Evolutionary conservation across 2,888 invertebrate species (phyloP), one percentile per base, ranked within the genome.

Genomic region (Rhingia rostrata): DNA sequence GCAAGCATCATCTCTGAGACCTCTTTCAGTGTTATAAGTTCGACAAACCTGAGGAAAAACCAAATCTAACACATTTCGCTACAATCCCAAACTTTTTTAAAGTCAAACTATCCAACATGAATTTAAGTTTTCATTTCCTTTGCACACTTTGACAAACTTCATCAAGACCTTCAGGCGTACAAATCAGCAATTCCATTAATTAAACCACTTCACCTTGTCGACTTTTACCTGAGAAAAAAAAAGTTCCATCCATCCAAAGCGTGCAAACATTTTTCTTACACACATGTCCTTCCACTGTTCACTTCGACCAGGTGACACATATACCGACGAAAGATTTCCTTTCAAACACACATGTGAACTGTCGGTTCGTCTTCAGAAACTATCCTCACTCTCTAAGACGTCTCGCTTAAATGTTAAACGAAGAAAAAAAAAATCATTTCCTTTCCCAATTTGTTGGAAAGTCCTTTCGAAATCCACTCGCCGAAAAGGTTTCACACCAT

Each of bases 181-280:
- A 58, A 32, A 39, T 69, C 37, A 10, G 9, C 30, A 12, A 47
- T 47, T 69, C 32, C 56, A 45, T 67, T 67, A 67, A 67, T 67
- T 49, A 70, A 70, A 58, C 5, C 39, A 49, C 35, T n/a, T 14
- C 6, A 41, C 12, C 41, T 5, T 43, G 51, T 45, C n/a, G 60
- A 45, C 60, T 53, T 43, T 14, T 10, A 77, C 61, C n/a, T 10
- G n/a, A 33, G 49, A 63, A 39, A 9, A 39, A 9, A 47, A 56
- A 78, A 70, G 33, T 63, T 51, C 12, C 39, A 33, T 10, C 32
- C 54, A 63, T 49, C 41, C n/a, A 33, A 49, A 56, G 56, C 70
- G 22, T 47, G 35, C 47, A 9, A 39, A 63, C 14, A 35, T 9
- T 30, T 37, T 10, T 9, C 49, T 22, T 47, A 47, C 6, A n/a